A percentile compares a stretch with the other conserved stretches of the same genome.
Evolutionary conservation across 2,888 invertebrate genomes (phyloP).

Genomic region (Operophtera brumata): DNA sequence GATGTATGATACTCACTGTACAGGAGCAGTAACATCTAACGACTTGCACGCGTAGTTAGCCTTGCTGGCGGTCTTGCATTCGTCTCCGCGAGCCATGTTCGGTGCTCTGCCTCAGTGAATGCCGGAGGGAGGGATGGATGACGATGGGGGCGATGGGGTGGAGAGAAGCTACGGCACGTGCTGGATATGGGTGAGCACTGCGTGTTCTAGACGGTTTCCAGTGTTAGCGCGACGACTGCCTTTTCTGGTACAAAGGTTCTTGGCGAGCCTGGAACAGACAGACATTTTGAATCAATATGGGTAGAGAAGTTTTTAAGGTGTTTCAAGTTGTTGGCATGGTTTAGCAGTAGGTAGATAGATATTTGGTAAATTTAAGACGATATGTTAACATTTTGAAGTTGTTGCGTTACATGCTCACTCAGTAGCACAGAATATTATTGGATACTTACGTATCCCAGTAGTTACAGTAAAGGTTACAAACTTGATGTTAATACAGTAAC

Average conservation of each 20-base stretch:
- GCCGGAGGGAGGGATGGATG: slow-evolving; percentile 54
- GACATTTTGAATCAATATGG: neutral
- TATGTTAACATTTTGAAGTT: too few relatives aligned
- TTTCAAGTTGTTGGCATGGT: neutral
- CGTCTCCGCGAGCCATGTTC: slow-evolving; percentile 77
- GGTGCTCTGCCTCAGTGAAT: slow-evolving; percentile 48
- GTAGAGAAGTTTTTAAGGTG: neutral
- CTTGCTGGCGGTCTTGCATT: slow-evolving; percentile 69
- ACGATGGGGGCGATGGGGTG: slow-evolving; percentile 25
- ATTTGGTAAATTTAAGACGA: too few relatives aligned
- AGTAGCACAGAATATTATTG: too few relatives aligned
- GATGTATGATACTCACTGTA: slow-evolving; percentile 55
- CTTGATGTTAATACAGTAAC: too few relatives aligned
- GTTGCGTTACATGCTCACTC: too few relatives aligned
- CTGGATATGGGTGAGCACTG: slow-evolving; percentile 90
- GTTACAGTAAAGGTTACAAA: too few relatives aligned
- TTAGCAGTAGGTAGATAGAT: neutral
- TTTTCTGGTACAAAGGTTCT: slow-evolving; percentile 90
- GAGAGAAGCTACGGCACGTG: slow-evolving; percentile 87
- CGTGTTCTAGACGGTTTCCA: slow-evolving; percentile 91
- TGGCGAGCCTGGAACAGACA: slow-evolving; percentile 83
- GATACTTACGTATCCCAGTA: too few relatives aligned
- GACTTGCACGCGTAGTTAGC: slow-evolving; percentile 70
- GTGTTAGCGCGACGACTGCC: slow-evolving; percentile 92
- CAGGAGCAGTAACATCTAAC: slow-evolving; percentile 62